Percentiles rank a stretch among this genome's conserved stretches.
These are phyloP conservation scores for Sylvilagus bachmani DNA, from an alignment of 2,113 vertebrate species.

Conservation along the genomic window DNA sequence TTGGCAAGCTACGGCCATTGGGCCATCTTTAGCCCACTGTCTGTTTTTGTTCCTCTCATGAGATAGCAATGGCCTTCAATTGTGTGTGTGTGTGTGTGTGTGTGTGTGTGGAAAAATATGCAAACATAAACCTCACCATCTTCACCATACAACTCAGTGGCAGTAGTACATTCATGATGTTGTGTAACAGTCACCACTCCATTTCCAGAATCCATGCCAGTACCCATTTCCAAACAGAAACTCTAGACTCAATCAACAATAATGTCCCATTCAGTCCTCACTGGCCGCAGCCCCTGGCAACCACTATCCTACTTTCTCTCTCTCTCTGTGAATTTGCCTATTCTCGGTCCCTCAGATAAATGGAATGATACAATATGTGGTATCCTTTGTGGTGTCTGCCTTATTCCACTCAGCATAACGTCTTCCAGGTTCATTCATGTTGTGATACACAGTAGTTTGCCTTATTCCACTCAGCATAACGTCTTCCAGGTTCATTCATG, in stretches of 20 bases:
- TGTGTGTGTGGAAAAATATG: background rate
- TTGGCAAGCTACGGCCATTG: background rate
- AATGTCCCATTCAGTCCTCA: accelerated
- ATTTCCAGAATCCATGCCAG: background rate
- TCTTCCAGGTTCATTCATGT: background rate
- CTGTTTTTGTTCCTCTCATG: background rate
- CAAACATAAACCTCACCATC: background rate
- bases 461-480: background rate
- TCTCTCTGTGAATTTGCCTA: background rate
- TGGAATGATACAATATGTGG: background rate
- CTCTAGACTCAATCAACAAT: background rate
- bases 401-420: background rate
- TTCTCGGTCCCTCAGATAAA: background rate
- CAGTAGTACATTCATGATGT: background rate
- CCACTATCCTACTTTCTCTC: background rate
- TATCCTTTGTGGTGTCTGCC: background rate
- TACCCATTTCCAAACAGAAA: background rate
- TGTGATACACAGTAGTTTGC: too few relatives aligned
- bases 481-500: background rate
- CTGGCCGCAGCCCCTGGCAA: background rate
- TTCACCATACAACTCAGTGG: background rate
- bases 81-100: background rate
- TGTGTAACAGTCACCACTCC: background rate
- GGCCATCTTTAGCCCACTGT: background rate
- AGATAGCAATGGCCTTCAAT: background rate